A percentile compares a stretch with the other conserved stretches of the same genome.
Evolutionary conservation across 2,797 vertebrate genomes (phyloP).

Genomic region (Clarias pachynema): DNA sequence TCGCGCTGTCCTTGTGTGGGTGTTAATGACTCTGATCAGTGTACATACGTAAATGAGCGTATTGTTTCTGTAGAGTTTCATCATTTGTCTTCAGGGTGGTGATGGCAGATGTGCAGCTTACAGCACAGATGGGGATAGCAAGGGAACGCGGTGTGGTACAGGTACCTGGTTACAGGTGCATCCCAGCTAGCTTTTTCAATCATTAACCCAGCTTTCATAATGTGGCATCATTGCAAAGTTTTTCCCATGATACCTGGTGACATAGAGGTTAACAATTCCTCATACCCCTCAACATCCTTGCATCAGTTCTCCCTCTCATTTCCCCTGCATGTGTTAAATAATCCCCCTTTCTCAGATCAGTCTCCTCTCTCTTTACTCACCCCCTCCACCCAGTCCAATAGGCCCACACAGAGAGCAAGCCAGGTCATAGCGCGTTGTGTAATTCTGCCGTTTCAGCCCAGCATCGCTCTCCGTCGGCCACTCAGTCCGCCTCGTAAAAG

Average conservation of each 20-base stretch:
- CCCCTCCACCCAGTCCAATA: background rate
- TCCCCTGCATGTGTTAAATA: background rate
- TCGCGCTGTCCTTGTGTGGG: background rate
- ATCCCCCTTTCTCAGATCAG: slow-evolving; percentile 7
- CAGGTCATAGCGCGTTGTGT: slow-evolving; percentile 39
- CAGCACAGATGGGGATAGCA: slow-evolving; percentile 54
- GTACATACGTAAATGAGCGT: background rate
- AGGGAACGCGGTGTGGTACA: slow-evolving; percentile 53
- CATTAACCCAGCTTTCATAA: background rate
- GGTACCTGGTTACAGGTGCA: slow-evolving; percentile 62
- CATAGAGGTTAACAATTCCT: slow-evolving; percentile 29
- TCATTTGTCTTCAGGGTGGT: slow-evolving; percentile 63
- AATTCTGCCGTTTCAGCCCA: slow-evolving; percentile 43
- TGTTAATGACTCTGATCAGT: background rate
- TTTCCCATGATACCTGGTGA: background rate
- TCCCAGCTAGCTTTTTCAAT: slow-evolving; percentile 16
- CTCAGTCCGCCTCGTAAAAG: slow-evolving; percentile 82
- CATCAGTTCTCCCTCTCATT: slow-evolving; percentile 25
- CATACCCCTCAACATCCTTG: slow-evolving; percentile 30
- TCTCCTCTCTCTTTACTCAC: background rate
- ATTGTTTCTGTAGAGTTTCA: slow-evolving; percentile 62
- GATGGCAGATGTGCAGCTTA: slow-evolving; percentile 61
- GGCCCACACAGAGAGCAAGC: slow-evolving; percentile 16
- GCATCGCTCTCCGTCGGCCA: slow-evolving; percentile 57
- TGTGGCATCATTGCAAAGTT: slow-evolving; percentile 6